phyloP scores from a whole-genome alignment of 1,140 invertebrate genomes.

The Formica exsecta region DNA sequence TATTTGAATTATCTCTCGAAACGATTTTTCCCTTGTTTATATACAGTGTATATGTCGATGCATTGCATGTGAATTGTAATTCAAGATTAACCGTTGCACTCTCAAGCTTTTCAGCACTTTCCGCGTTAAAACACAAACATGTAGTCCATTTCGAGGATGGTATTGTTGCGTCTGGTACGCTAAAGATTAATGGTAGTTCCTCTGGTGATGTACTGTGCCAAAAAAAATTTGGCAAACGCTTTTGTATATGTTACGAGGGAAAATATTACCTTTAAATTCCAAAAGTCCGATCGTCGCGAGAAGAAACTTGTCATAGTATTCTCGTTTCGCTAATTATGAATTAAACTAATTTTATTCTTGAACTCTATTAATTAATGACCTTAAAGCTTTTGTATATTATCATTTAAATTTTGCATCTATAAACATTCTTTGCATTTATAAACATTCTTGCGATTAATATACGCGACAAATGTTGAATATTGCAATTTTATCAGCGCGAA shows the following conservation, averaged over 20 bases:
- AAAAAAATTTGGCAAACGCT: conserved; percentile 27
- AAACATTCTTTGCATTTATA: neutral
- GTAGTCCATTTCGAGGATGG: neutral
- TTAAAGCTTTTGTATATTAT: neutral
- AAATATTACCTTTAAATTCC: neutral
- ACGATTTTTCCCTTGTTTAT: neutral
- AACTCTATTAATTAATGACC: neutral
- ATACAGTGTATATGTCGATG: neutral
- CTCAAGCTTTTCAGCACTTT: neutral
- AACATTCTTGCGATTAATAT: neutral
- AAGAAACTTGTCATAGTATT: neutral
- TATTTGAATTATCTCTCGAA: neutral
- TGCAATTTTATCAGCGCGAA: neutral
- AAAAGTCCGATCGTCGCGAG: neutral
- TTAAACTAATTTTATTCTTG: neutral
- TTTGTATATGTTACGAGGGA: neutral
- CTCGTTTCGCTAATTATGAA: neutral
- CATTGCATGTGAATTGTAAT: conserved; percentile 5
- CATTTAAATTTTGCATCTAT: neutral
- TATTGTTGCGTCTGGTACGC: neutral
- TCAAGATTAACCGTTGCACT: conserved; percentile 32
- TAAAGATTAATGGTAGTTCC: conserved; percentile 37
- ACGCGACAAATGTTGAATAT: neutral
- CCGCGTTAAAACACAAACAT: neutral
- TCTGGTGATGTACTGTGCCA: neutral